Evolutionary conservation across 2,797 vertebrate species (phyloP).

Genomic region (Taeniopygia guttata): DNA sequence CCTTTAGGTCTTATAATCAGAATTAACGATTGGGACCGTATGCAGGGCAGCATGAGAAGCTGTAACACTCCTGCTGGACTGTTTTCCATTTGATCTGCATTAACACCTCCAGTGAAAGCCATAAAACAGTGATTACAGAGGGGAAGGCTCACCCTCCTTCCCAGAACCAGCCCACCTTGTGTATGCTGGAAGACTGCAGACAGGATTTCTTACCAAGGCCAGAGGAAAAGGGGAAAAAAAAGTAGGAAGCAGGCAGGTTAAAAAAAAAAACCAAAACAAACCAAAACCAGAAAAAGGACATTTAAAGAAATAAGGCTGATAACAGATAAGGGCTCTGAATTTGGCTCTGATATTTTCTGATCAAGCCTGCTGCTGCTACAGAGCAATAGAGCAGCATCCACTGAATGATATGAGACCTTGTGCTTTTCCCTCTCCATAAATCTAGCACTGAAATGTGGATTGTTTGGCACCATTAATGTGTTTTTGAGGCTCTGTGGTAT

Average conservation of each 20-base stretch:
- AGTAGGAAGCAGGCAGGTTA: neutral
- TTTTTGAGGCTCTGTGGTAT: slow-evolving; percentile 59
- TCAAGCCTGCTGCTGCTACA: neutral
- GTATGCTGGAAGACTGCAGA: neutral
- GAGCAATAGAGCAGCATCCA: neutral
- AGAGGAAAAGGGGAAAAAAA: neutral
- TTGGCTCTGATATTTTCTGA: neutral
- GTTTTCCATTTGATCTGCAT: slow-evolving; percentile 82
- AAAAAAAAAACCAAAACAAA: neutral
- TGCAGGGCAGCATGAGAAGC: slow-evolving; percentile 43
- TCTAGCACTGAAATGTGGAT: slow-evolving; percentile 21
- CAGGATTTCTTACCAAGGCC: neutral
- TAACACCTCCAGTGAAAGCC: slow-evolving; percentile 81
- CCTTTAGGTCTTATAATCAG: slow-evolving; percentile 78
- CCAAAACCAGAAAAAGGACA: neutral
- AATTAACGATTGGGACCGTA: slow-evolving; percentile 75
- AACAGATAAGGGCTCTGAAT: neutral
- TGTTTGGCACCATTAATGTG: slow-evolving; percentile 44
- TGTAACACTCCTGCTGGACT: slow-evolving; percentile 69
- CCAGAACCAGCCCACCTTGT: slow-evolving; percentile 58
- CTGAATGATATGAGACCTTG: neutral
- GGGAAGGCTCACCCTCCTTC: slow-evolving; percentile 70
- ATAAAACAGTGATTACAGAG: slow-evolving; percentile 78
- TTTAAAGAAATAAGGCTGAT: neutral
- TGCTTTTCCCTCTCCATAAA: slow-evolving; percentile 33